These are phyloP conservation scores for Cryptocheilus praepositus DNA, from an alignment of 2,888 invertebrate genomes.

Conservation along the genomic window DNA sequence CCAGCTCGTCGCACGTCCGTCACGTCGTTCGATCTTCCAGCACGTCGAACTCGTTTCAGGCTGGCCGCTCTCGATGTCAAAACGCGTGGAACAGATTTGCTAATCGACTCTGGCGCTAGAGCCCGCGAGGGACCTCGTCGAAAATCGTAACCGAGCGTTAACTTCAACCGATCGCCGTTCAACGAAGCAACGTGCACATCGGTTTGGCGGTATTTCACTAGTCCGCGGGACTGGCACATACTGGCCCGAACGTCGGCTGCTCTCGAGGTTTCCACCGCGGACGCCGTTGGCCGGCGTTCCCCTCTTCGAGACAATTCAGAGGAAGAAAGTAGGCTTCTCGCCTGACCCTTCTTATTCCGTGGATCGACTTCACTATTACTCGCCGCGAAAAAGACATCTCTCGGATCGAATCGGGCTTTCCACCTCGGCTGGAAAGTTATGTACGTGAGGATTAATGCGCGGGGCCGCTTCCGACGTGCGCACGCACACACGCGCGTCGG, in stretches of 20 bases:
- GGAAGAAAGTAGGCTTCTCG: constrained; percentile 69
- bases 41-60: constrained; percentile 14
- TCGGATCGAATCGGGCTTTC: constrained; percentile 48
- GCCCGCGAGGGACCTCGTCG: too few species aligned
- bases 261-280: constrained; percentile 31
- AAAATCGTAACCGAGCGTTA: background rate
- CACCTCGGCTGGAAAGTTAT: constrained; percentile 53
- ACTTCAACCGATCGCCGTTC: too few species aligned
- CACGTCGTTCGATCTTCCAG: background rate
- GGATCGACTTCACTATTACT: constrained; percentile 63
- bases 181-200: constrained; percentile 3
- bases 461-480: background rate
- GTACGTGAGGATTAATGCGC: constrained; percentile 21
- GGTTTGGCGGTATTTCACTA: constrained; percentile 38
- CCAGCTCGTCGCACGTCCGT: too few species aligned
- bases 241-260: constrained; percentile 40
- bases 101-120: too few species aligned
- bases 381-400: constrained; percentile 36
- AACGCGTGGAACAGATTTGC: background rate
- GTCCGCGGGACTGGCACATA: constrained; percentile 42
- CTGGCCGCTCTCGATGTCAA: background rate
- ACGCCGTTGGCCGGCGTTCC: constrained; percentile 24
- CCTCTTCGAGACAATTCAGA: constrained; percentile 47
- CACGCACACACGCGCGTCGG: too few species aligned
- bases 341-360: constrained; percentile 60